These are phyloP conservation scores for Datnioides undecimradiatus DNA, from an alignment of 2,113 vertebrate species.

Conservation along the genomic window DNA sequence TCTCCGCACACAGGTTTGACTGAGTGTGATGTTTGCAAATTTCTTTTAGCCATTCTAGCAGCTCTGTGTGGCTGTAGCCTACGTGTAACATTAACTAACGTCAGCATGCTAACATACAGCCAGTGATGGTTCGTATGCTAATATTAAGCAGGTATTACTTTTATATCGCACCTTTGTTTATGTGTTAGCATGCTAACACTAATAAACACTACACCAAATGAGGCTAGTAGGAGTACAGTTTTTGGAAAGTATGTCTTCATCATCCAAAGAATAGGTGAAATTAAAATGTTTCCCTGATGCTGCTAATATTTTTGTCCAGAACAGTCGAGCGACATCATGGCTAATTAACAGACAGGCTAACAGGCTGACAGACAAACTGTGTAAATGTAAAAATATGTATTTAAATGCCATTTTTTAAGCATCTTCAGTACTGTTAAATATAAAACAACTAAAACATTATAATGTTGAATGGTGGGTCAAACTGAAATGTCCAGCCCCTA, in stretches of 20 bases:
- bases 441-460: too few species aligned
- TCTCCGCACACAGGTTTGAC: slow-evolving; percentile 5
- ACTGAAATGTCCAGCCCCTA: not conserved
- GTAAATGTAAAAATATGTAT: not conserved
- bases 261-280: too few species aligned
- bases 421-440: not conserved
- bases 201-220: too few species aligned
- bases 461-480: not conserved
- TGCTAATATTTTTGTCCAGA: too few species aligned
- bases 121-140: not conserved
- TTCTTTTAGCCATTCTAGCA: not conserved
- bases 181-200: not conserved
- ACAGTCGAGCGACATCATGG: too few species aligned
- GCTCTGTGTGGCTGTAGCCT: not conserved
- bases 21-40: not conserved
- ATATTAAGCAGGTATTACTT: not conserved
- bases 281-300: too few species aligned
- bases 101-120: not conserved
- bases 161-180: not conserved
- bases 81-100: too few species aligned
- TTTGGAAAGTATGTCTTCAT: too few species aligned
- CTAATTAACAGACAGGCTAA: too few species aligned
- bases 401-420: not conserved
- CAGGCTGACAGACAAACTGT: not conserved
- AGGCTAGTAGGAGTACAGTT: too few species aligned